These are phyloP conservation scores for Antheraea pernyi DNA, from an alignment of 1,140 invertebrate species.

Conservation along the genomic window DNA sequence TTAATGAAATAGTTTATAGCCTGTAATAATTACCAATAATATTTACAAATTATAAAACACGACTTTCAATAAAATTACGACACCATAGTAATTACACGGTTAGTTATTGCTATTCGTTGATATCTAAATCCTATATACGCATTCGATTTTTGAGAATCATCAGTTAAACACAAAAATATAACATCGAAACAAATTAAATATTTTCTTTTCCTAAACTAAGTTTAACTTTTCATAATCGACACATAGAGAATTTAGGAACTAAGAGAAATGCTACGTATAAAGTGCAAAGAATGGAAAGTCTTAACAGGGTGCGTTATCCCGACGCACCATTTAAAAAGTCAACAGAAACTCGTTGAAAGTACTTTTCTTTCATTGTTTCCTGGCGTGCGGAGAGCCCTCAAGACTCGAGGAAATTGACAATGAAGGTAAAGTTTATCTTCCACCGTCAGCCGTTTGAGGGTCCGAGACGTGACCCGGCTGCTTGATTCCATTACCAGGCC, in stretches of 20 bases:
- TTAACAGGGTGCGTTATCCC: slow-evolving; percentile 30
- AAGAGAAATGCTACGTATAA: not conserved
- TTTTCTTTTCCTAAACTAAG: no score
- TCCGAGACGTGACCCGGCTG: slow-evolving; percentile 47
- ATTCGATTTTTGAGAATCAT: no score
- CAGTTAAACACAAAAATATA: no score
- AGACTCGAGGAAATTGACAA: slow-evolving; percentile 62
- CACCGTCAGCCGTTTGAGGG: slow-evolving; percentile 55
- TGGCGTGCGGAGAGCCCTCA: slow-evolving; percentile 48
- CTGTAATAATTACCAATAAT: no score
- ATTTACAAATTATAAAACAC: no score
- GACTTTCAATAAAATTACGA: no score
- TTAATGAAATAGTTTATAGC: no score
- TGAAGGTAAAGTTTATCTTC: slow-evolving; percentile 69
- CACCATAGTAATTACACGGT: no score
- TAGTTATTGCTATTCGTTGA: no score
- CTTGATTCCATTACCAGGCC: slow-evolving; percentile 52
- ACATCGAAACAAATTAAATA: no score
- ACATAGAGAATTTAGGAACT: not conserved
- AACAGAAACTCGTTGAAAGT: slow-evolving; percentile 48
- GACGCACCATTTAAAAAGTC: slow-evolving; percentile 52
- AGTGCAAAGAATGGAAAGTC: slow-evolving; percentile 14
- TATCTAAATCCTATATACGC: no score
- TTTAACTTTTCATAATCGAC: not conserved
- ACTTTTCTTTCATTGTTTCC: slow-evolving; percentile 69